phyloP scores from a whole-genome alignment of 2,113 vertebrate species.

The Dromas ardeola region DNA sequence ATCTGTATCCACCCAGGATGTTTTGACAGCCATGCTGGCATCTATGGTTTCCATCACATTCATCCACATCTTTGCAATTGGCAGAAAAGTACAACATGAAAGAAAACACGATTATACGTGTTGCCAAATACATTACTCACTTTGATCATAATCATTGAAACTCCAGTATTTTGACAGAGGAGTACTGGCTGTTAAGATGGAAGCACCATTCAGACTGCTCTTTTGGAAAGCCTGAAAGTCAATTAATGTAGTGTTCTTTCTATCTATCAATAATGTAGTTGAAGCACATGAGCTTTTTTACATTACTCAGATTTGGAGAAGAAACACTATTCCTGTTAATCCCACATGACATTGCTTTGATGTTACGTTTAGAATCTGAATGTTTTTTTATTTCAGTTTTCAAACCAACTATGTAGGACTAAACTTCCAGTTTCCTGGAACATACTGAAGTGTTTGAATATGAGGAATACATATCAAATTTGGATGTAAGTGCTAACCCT shows the following conservation, averaged over 20 bases:
- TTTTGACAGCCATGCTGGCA: constrained; percentile 88
- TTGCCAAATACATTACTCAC: background rate
- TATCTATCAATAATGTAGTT: background rate
- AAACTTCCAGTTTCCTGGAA: background rate
- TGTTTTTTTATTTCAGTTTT: background rate
- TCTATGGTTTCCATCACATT: constrained; percentile 82
- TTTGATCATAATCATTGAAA: background rate
- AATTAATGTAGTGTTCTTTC: background rate
- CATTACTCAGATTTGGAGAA: background rate
- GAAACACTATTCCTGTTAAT: background rate
- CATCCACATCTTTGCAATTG: constrained; percentile 78
- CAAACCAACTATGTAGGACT: background rate
- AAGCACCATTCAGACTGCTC: background rate
- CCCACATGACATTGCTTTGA: background rate
- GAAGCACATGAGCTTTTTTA: background rate
- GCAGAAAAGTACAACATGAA: background rate
- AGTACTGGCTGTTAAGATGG: background rate
- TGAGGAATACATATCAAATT: background rate
- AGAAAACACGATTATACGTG: background rate
- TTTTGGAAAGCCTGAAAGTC: background rate
- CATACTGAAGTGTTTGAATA: background rate
- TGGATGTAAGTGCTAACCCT: background rate
- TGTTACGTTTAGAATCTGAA: background rate
- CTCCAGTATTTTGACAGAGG: background rate
- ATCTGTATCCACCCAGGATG: constrained; percentile 82